Percentiles rank a stretch among this genome's conserved stretches.
These are phyloP conservation scores for Dynastes maya DNA, from an alignment of 2,888 invertebrate genomes.

Conservation along the genomic window DNA sequence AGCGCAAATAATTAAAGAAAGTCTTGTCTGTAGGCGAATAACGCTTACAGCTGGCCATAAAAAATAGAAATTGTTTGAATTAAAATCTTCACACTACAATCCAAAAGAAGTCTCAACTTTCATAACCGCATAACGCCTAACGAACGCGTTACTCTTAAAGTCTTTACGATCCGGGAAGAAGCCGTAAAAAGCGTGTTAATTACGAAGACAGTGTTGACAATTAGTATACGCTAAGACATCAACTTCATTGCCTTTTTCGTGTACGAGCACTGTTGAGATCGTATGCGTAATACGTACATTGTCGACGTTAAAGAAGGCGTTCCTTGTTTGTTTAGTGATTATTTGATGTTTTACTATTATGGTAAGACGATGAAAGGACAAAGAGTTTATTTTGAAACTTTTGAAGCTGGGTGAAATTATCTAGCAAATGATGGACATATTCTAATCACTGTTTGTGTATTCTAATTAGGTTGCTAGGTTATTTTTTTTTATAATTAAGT, in stretches of 20 bases:
- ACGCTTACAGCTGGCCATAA: background rate
- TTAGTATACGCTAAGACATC: constrained; percentile 24
- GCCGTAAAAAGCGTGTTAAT: constrained; percentile 31
- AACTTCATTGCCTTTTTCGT: constrained; percentile 27
- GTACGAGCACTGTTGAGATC: background rate
- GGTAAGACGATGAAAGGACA: constrained; percentile 11
- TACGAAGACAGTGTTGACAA: constrained; percentile 25
- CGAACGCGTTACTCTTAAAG: background rate
- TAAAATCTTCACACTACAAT: background rate
- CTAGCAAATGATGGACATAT: background rate
- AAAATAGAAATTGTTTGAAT: constrained; percentile 6
- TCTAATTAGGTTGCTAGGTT: background rate
- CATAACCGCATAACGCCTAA: background rate
- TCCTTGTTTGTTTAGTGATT: constrained; percentile 22
- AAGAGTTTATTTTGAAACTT: constrained; percentile 8
- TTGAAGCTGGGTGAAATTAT: background rate
- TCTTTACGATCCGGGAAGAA: background rate
- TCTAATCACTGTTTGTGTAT: background rate
- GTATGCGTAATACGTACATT: background rate
- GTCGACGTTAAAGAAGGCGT: constrained; percentile 14
- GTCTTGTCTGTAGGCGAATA: background rate
- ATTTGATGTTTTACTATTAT: constrained; percentile 11
- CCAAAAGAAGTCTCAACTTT: background rate
- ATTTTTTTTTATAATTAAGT: background rate
- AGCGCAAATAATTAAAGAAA: constrained; percentile 29